A percentile compares a stretch with the other conserved stretches of the same genome.
Evolutionary conservation across 1,140 invertebrate species (phyloP).

Genomic region (Aphelenchoides fujianensis): DNA sequence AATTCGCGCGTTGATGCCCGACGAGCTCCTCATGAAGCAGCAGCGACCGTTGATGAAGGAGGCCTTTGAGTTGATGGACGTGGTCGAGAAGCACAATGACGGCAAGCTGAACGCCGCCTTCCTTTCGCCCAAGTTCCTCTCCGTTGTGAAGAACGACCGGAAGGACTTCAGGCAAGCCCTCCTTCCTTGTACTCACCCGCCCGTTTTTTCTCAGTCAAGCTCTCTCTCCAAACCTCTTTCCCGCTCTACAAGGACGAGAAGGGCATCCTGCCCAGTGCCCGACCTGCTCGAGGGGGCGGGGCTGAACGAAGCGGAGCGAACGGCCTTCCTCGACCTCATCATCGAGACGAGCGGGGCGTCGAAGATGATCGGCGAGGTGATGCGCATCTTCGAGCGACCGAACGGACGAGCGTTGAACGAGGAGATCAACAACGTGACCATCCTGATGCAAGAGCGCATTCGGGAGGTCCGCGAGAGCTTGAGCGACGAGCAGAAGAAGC

Average conservation of each 20-base stretch:
- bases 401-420: neutral
- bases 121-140: neutral
- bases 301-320: neutral
- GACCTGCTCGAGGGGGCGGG: neutral
- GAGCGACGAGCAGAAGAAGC: neutral
- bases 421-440: neutral
- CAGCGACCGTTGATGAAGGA: neutral
- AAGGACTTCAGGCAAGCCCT: neutral
- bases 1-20: neutral
- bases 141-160: neutral
- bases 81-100: constrained; percentile 3
- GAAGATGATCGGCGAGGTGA: neutral
- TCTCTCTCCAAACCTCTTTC: constrained; percentile 10
- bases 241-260: constrained; percentile 4
- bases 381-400: neutral
- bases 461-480: neutral
- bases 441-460: neutral
- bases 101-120: neutral
- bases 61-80: neutral
- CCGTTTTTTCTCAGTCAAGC: neutral
- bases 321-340: constrained; percentile 2
- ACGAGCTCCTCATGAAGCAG: neutral
- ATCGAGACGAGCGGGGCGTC: neutral
- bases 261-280: neutral
- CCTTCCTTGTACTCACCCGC: too few relatives aligned